Evolutionary conservation across 2,113 vertebrate genomes (phyloP), one percentile per base, ranked within the genome.

Genomic region (Oxygymnocypris stewartii): DNA sequence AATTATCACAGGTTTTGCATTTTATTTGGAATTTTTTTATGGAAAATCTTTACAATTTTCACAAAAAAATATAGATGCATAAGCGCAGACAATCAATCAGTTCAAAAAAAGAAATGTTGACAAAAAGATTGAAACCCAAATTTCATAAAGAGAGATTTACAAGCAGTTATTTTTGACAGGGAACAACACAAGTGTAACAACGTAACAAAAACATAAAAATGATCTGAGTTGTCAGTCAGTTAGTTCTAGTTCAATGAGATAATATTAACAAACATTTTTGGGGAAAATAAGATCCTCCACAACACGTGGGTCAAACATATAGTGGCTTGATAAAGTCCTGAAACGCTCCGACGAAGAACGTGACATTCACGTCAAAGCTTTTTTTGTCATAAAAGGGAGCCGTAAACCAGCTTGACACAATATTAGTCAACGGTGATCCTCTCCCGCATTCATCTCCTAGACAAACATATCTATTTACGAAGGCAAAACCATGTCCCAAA

Each of bases 381-480:
- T 51, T 51, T 54, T 54, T 35, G 65, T 54, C 28, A 54, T 79
- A 12, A 84, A 37, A 49, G 35, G n/a, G 85, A n/a, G 44, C 44
- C 44, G 23, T 76, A 87, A 87, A 76, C 79, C 76, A 40, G 57
- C 80, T 49, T 79, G 82, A 84, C 80, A 49, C 82, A 84, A 79
- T 84, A 87, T 87, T 84, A 86, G 81, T 65, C 54, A 23, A 47
- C 67, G 79, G 67, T 37, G 79, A 69, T 61, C 80, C 6, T 37
- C 35, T 80, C 28, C 54, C 47, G 35, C 63, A 80, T 79, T 86
- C 35, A 73, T 79, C 77, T 80, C 49, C 54, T 63, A 42, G 65
- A 84, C 87, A 88, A 88, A 88, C 87, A 88, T 77, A 85, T 88
- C 87, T 86, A 76, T 88, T 88, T 84, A 74, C 84, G 65, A 86